phyloP scores from a whole-genome alignment of 2,797 vertebrate species.

The Varecia variegata region DNA sequence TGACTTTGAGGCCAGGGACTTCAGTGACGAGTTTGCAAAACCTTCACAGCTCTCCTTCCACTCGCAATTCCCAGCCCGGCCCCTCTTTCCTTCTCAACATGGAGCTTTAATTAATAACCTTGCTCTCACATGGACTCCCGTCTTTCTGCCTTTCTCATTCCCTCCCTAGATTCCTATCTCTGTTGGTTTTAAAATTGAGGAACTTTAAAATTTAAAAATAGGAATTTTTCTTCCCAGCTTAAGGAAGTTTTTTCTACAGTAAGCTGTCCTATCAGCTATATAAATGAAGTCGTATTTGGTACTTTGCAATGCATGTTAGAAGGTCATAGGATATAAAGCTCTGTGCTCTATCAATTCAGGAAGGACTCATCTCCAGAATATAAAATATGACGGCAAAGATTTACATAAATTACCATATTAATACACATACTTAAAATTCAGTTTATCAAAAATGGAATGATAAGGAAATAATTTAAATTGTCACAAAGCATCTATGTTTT shows the following conservation, averaged over 20 bases:
- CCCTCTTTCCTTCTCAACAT: background rate
- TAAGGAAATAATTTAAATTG: constrained; percentile 55
- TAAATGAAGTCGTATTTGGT: constrained; percentile 56
- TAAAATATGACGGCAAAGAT: constrained; percentile 35
- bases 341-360: constrained; percentile 59
- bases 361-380: constrained; percentile 66
- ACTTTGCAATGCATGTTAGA: constrained; percentile 18
- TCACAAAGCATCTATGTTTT: constrained; percentile 10
- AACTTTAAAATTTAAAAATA: background rate
- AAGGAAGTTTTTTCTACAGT: constrained; percentile 43
- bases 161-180: background rate
- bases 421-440: constrained; percentile 55
- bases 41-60: background rate
- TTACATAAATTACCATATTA: constrained; percentile 77
- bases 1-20: background rate
- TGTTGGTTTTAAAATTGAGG: background rate
- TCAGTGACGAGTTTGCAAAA: background rate
- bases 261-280: constrained; percentile 42
- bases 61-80: background rate
- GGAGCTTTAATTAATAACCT: background rate
- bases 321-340: constrained; percentile 47
- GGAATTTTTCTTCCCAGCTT: background rate
- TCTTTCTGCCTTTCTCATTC: background rate
- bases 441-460: constrained; percentile 63
- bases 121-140: background rate